phyloP scores from a whole-genome alignment of 2,797 vertebrate species.

The Crenuchus spilurus region DNA sequence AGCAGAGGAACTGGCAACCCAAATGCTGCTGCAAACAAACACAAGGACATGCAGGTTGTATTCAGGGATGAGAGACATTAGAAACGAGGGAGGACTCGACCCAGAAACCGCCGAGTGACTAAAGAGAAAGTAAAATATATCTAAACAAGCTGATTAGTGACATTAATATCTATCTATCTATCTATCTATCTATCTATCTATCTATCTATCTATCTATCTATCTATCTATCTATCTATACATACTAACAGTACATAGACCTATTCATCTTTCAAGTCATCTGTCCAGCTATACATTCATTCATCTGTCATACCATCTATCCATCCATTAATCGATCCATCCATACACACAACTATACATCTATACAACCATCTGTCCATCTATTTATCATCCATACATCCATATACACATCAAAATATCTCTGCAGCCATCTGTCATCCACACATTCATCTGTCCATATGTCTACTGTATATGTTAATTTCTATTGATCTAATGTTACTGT shows the following conservation, averaged over 20 bases:
- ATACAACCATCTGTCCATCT: no score
- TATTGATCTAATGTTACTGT: no score
- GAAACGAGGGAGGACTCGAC: slow-evolving; percentile 35
- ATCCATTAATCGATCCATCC: no score
- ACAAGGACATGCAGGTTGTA: slow-evolving; percentile 40
- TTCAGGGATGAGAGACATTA: slow-evolving; percentile 44
- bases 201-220: slow-evolving; percentile 31
- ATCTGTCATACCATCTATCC: no score
- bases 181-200: neutral
- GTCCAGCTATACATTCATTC: neutral
- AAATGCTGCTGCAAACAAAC: neutral
- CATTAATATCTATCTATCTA: neutral
- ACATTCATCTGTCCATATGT: no score
- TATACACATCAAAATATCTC: no score
- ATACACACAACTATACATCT: no score
- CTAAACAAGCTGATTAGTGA: no score
- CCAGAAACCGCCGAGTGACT: slow-evolving; percentile 35
- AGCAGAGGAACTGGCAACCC: slow-evolving; percentile 56
- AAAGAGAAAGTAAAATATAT: slow-evolving; percentile 25
- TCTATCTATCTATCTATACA: slow-evolving; percentile 8
- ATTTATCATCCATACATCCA: no score
- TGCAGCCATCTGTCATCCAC: no score
- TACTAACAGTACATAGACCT: no score
- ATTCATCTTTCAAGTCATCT: neutral
- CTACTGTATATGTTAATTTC: no score